Evolutionary conservation across 2,113 vertebrate species (phyloP), one percentile per base, ranked within the genome.

Genomic region (Cyanoramphus novaezelandiae): DNA sequence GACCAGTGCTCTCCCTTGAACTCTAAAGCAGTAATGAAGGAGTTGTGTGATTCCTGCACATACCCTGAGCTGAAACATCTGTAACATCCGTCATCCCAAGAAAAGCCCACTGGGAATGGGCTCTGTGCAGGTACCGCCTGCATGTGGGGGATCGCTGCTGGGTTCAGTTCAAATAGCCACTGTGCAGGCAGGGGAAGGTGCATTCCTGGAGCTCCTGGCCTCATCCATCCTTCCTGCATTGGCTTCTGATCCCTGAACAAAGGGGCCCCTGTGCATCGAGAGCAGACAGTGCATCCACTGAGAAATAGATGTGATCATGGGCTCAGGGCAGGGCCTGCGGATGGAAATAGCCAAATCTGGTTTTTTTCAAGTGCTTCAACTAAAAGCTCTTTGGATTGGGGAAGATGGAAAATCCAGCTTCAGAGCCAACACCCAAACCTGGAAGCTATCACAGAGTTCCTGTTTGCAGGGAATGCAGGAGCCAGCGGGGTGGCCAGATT

Each of bases 401-500:
- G 35, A 62, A 77, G 82, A 78, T 71, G 79, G 93, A 95, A 94
- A 95, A 93, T 96, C 7, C 29, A 86, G 39, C 71, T 83, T 1
- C 0, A 7, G 82, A 88, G 85, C 79, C 88, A 97, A 47, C 68
- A 52, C 47, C 72, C 68, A 88, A 88, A 88, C 71, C 75, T 96
- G 85, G 79, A 92, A 92, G 39, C 82, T 50, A 4, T 63, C 35
- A 69, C 25, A 0, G 11, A 47, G 71, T 55, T 93, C n/a, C 55
- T 86, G 33, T 69, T 79, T 49, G 82, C 28, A 18, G 59, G 71
- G 44, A 47, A 3, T 2, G 74, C 60, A n/a, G 65, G 65, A 41
- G 33, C 0, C 0, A 11, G 72, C 0, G 0, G 3, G 29, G 57
- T 35, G n/a, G 20, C 21, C 24, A 33, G 69, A 8, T 7, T 21